Evolutionary conservation across 2,888 invertebrate species (phyloP).

Genomic region (Chironomus riparius): DNA sequence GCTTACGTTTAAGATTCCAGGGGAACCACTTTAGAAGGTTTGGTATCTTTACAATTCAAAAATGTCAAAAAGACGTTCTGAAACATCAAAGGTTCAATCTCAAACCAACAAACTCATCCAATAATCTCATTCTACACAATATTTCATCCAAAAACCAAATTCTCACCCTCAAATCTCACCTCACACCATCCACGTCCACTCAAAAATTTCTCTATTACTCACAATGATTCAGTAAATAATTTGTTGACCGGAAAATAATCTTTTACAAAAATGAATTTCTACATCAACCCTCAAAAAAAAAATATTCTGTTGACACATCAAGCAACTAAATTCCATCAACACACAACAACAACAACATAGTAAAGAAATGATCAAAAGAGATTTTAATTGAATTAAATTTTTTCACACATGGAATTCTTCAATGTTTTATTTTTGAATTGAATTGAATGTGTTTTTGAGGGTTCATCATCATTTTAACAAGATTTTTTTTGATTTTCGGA

Average conservation of each 20-base stretch:
- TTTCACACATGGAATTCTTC: conserved; percentile 14
- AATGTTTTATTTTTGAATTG: background rate
- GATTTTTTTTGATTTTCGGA: background rate
- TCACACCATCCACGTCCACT: too few relatives aligned
- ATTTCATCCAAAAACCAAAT: background rate
- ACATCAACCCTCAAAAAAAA: background rate
- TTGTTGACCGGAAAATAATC: conserved; percentile 20
- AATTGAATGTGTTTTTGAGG: background rate
- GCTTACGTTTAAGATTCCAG: too few relatives aligned
- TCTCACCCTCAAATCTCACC: too few relatives aligned
- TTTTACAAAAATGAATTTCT: background rate
- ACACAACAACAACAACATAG: background rate
- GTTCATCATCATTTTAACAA: conserved; percentile 13
- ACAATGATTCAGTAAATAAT: background rate
- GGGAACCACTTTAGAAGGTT: too few relatives aligned
- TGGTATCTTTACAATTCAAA: too few relatives aligned
- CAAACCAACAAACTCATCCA: too few relatives aligned
- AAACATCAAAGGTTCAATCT: too few relatives aligned
- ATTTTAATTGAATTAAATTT: conserved; percentile 26
- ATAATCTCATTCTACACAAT: background rate
- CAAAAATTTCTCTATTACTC: too few relatives aligned
- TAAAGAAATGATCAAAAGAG: conserved; percentile 21
- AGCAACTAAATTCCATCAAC: background rate
- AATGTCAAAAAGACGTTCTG: too few relatives aligned
- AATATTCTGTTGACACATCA: background rate